Base-by-base conservation (phyloP, 2,113 vertebrate genomes). In the Neofelis nebulosa region DNA sequence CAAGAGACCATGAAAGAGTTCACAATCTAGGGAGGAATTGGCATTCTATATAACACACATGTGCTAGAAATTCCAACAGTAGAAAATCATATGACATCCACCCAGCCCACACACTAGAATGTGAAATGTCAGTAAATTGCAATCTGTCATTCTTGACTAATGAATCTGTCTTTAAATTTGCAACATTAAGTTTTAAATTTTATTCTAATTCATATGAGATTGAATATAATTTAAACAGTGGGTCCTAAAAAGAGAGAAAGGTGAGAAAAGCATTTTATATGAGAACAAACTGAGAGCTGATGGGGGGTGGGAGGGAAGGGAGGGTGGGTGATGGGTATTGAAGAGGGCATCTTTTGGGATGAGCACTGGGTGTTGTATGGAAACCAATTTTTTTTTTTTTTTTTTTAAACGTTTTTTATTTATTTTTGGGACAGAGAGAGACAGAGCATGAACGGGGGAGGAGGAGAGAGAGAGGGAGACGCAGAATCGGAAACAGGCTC, bases 51-150 rank as follows among this genome's bases (percentile, higher is more conserved):
- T 90, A 95, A 98, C 94, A 97, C 97, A 98, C 96, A 97, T 97
- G 97, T 97, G 95, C 91, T 97, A n/a, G 93, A 98, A 98, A 95
- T 98, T 98, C 96, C 95, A 98, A 92, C 96, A 96, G 97, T 97
- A 94, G 95, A 96, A 98, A 97, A 94, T 95, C 95, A 80, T 84
- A 73, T 97, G 98, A 98, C 97, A 97, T 97, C 94, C 78, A 97
- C 90, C 69, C 96, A 97, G 95, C 98, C 98, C 97, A 98, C 98
- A 98, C 97, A 97, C 74, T 96, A 88, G 94, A 95, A 98, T 98
- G 97, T 98, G 97, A 98, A 98, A 98, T 98, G 97, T 98, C 97
- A 98, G 97, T 94, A 97, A 98, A 96, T 95, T 96, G 80, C 98
- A 98, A 98, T 98, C 98, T 98, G 98, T 98, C 97, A 96, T 95